Percentiles rank a stretch among this genome's conserved stretches.
phyloP scores from a whole-genome alignment of 2,888 invertebrate genomes.

The Amaurobius ferox region DNA sequence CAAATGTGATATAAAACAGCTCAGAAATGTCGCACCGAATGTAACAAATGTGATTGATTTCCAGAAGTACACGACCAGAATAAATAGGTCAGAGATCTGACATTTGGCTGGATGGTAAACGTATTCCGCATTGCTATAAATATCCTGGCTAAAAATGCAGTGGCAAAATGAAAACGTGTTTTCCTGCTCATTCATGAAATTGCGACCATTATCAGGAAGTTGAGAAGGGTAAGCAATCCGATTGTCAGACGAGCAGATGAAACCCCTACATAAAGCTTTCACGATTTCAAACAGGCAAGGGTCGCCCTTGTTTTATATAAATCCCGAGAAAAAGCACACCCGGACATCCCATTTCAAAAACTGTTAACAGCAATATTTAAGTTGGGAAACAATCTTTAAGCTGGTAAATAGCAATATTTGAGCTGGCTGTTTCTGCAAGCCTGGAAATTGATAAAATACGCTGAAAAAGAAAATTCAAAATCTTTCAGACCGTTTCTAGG shows the following conservation, averaged over 20 bases:
- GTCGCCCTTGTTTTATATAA: too few relatives aligned
- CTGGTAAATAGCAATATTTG: too few relatives aligned
- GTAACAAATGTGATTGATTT: neutral
- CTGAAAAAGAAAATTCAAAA: too few relatives aligned
- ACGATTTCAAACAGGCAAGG: neutral
- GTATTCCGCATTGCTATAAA: neutral
- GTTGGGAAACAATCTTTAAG: too few relatives aligned
- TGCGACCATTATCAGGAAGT: neutral
- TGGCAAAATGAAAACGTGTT: neutral
- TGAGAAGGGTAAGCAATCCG: neutral
- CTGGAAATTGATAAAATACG: too few relatives aligned
- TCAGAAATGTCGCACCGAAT: too few relatives aligned
- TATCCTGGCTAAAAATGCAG: neutral
- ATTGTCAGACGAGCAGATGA: neutral
- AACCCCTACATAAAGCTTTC: neutral
- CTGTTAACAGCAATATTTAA: too few relatives aligned
- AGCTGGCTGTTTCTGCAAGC: too few relatives aligned
- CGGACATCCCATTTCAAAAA: too few relatives aligned
- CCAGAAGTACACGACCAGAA: neutral
- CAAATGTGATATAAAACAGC: too few relatives aligned
- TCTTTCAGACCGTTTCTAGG: too few relatives aligned
- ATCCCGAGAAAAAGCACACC: too few relatives aligned
- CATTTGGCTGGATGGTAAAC: neutral
- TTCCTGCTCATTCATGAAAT: constrained; percentile 1
- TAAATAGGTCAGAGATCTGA: neutral